Conservation (phyloP, 2,113 vertebrate genomes). For the Ammodytes dubius region DNA sequence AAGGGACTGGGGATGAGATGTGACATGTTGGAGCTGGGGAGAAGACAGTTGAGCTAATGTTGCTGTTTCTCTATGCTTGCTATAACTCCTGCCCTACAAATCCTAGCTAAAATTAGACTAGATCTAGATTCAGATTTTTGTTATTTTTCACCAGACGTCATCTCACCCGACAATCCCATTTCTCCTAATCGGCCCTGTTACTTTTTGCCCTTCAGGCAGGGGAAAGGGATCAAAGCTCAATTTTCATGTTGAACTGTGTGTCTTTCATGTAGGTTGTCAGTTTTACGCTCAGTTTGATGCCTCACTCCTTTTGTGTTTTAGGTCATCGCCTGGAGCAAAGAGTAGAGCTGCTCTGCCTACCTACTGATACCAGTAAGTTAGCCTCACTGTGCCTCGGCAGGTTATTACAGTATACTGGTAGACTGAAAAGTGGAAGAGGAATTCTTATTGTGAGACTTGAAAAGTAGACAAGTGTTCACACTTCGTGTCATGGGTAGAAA, state of each 20-base stretch:
- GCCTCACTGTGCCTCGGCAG: conserved; percentile 26
- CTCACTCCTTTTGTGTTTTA: conserved; percentile 61
- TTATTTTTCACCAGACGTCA: too few species aligned
- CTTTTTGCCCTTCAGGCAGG: conserved; percentile 18
- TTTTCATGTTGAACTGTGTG: conserved; percentile 3
- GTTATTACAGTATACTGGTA: conserved; percentile 17
- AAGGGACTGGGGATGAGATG: conserved; percentile 43
- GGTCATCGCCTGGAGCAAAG: conserved; percentile 62
- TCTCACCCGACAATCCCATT: not conserved
- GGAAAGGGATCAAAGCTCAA: conserved; percentile 36
- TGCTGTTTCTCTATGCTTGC: not conserved
- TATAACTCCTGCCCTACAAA: not conserved
- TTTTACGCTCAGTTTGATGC: conserved; percentile 49
- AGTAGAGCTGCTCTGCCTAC: conserved; percentile 55
- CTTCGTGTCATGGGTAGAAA: conserved; percentile 9
- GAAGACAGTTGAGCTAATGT: conserved; percentile 33
- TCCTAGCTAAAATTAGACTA: not conserved
- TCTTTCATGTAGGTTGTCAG: conserved; percentile 43
- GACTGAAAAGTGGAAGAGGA: conserved; percentile 11
- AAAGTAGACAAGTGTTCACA: not conserved
- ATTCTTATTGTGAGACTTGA: conserved; percentile 14
- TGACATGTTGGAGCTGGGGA: conserved; percentile 54
- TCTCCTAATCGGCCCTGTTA: conserved; percentile 1
- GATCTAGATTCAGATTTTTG: not conserved
- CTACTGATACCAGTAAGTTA: conserved; percentile 62